Evolutionary conservation across 2,797 vertebrate genomes (phyloP), one percentile per base, ranked within the genome.

Genomic region (Euthynnus affinis): DNA sequence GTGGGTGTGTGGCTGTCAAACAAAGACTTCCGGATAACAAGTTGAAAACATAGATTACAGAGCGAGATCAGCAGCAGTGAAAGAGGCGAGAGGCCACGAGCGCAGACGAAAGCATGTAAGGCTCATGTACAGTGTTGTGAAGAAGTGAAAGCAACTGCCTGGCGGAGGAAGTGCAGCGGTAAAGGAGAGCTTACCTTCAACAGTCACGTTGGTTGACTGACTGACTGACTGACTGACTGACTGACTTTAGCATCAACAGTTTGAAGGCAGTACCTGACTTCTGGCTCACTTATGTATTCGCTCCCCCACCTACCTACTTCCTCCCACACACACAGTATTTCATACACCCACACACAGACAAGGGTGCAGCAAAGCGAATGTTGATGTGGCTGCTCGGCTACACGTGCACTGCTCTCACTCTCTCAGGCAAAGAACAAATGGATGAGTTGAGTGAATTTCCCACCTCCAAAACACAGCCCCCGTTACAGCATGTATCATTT

Each of bases 11-110:
- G 68, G 80, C 86, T 92, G 88, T 93, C 82, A 90, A 90, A 93
- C 90, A 93, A 92, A 93, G 90, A 90, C 90, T 87, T 91, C 85
- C 75, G 82, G 83, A 89, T 75, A 76, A 86, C 77, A 91, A 91
- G 89, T 87, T 92, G 78, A 87, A 92, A 88, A 86, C 65, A 80
- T 9, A 90, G 71, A 87, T 78, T 81, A 64, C 68, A 78, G 63
- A 73, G 51, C 69, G 59, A 71, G 81, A 89, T 87, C 66, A 78
- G 71, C 66, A 49, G 56, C 70, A 78, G 63, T 37, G 60, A 77
- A 40, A 52, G 67, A 80, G 65, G 14, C 12, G 67, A 61, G 52
- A 72, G 79, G 83, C 80, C 83, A 59, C 13, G 69, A 62, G 51
- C 59, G 22, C 58, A 80, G 76, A 82, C 67, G 59, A 76, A 71